phyloP scores from a whole-genome alignment of 2,888 invertebrate genomes.

The Coecobrya sp. region DNA sequence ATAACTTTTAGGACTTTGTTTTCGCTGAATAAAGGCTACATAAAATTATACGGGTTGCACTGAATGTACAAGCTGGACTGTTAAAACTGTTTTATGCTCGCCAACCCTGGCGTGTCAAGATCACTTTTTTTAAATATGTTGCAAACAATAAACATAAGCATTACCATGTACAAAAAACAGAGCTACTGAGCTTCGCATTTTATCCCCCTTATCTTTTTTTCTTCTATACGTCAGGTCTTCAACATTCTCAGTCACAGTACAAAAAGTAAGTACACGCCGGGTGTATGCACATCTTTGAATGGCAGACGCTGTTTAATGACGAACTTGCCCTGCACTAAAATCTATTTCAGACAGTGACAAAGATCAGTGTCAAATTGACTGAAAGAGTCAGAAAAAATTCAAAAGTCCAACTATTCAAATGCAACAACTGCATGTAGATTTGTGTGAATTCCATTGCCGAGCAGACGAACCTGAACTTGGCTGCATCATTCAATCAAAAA shows the following conservation, averaged over 20 bases:
- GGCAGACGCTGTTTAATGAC: not conserved
- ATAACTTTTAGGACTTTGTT: constrained; percentile 72
- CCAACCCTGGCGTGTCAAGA: constrained; percentile 46
- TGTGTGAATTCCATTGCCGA: constrained; percentile 36
- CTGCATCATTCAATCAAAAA: constrained; percentile 26
- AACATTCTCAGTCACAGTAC: not conserved
- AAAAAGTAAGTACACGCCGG: not conserved
- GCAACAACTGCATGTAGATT: not conserved
- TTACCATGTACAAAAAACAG: not conserved
- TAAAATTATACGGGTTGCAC: constrained; percentile 8
- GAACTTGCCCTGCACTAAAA: not conserved
- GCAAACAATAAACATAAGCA: constrained; percentile 54
- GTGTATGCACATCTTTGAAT: not conserved
- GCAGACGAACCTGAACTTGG: not conserved
- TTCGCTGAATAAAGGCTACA: constrained; percentile 22
- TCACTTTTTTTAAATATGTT: constrained; percentile 40
- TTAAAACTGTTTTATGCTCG: constrained; percentile 24
- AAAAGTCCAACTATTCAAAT: not conserved
- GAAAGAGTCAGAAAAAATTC: not conserved
- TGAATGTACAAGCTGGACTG: not conserved
- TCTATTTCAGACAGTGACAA: constrained; percentile 48
- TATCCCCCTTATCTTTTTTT: not conserved
- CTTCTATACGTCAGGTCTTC: not conserved
- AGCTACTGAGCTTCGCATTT: constrained; percentile 35
- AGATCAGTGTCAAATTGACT: constrained; percentile 49